A percentile compares a stretch with the other conserved stretches of the same genome.
Evolutionary conservation across 2,888 invertebrate genomes (phyloP).

Genomic region (Synanthedon formicaeformis): DNA sequence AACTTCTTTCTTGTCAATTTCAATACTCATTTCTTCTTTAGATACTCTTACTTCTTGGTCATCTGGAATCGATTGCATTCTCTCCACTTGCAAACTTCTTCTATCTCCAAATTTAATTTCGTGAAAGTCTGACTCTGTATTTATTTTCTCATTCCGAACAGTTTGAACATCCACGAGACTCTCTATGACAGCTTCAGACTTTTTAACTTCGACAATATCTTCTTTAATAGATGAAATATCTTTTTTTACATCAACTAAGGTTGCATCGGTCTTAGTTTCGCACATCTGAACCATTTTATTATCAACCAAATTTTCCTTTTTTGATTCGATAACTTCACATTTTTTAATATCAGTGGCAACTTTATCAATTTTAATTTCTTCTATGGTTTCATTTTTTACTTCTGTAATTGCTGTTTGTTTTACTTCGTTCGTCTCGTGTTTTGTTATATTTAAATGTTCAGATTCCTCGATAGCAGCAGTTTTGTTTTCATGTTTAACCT

Average conservation of each 20-base stretch:
- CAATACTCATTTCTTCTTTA: slow-evolving; percentile 12
- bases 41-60: slow-evolving; percentile 1
- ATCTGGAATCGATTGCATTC: neutral
- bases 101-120: neutral
- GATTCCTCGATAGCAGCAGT: slow-evolving; percentile 7
- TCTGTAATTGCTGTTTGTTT: slow-evolving; percentile 1
- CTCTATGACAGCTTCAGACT: neutral
- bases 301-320: no score
- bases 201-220: neutral
- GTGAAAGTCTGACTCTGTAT: neutral
- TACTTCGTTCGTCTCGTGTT: slow-evolving; percentile 3
- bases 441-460: slow-evolving; percentile 4
- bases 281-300: no score
- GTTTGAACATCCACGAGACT: neutral
- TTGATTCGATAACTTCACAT: neutral
- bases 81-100: neutral
- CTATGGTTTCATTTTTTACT: neutral
- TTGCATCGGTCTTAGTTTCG: neutral
- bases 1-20: slow-evolving; percentile 10
- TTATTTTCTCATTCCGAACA: neutral
- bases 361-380: neutral
- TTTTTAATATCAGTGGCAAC: neutral
- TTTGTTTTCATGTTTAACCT: slow-evolving; percentile 7
- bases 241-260: neutral
- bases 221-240: neutral